These are phyloP conservation scores for Alaudala cheleensis DNA, from an alignment of 2,113 vertebrate genomes.

Conservation along the genomic window DNA sequence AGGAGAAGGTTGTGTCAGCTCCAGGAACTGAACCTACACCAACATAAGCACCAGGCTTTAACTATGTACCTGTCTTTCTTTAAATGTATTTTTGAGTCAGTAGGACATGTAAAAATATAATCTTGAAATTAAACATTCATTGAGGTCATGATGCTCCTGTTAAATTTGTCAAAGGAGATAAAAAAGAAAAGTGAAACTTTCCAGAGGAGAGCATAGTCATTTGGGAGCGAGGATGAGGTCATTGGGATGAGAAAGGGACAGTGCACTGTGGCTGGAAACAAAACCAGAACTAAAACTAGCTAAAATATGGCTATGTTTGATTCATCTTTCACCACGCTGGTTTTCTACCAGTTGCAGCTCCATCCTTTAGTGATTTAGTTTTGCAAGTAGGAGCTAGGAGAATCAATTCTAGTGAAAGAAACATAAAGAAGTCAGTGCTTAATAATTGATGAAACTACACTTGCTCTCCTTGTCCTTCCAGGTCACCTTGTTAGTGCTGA, in stretches of 20 bases:
- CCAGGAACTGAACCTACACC: background rate
- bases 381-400: background rate
- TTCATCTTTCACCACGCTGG: background rate
- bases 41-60: background rate
- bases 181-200: conserved; percentile 22
- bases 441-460: background rate
- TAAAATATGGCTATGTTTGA: background rate
- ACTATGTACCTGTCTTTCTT: background rate
- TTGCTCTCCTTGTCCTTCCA: background rate
- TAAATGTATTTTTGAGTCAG: background rate
- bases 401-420: background rate
- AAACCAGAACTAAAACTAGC: background rate
- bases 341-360: background rate
- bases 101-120: background rate
- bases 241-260: background rate
- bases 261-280: background rate
- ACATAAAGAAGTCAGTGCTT: background rate
- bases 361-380: background rate
- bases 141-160: conserved; percentile 16
- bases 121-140: conserved; percentile 9
- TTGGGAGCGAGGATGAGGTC: conserved; percentile 5
- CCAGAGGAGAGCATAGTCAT: background rate
- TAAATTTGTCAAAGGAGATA: conserved; percentile 18
- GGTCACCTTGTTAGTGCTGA: background rate
- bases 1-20: background rate